A percentile compares a stretch with the other conserved stretches of the same genome.
Conservation (phyloP, 2,888 invertebrate genomes). For the Watsonalla binaria region DNA sequence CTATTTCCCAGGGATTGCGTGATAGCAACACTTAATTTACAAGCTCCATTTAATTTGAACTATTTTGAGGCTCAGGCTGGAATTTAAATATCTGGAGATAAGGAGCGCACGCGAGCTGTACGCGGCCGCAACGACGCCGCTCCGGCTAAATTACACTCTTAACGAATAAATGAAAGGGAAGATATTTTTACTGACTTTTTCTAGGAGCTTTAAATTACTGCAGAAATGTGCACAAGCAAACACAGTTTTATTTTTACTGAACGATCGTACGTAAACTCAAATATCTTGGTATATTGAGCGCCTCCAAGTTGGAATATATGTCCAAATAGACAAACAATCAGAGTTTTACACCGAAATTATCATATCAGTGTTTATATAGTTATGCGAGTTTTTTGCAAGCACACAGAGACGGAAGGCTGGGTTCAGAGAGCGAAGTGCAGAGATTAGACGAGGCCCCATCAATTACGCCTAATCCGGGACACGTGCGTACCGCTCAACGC, state of each 20-base stretch:
- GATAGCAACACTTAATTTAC: conserved; percentile 77
- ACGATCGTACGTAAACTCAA: too few species aligned
- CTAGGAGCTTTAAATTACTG: conserved; percentile 14
- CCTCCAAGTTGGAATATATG: not conserved
- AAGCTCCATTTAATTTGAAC: conserved; percentile 70
- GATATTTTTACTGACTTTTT: conserved; percentile 31
- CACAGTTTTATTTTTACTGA: not conserved
- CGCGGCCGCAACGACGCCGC: conserved; percentile 36
- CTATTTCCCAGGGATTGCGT: conserved; percentile 73
- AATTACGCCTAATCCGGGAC: conserved; percentile 71
- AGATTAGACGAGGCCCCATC: conserved; percentile 72
- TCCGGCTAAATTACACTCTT: conserved; percentile 57
- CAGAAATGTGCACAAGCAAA: not conserved
- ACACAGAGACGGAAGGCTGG: conserved; percentile 13
- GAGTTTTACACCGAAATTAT: not conserved
- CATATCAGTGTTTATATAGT: not conserved
- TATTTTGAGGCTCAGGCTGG: conserved; percentile 63
- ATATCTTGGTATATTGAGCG: not conserved
- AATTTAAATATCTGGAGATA: conserved; percentile 73
- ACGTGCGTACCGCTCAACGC: conserved; percentile 63
- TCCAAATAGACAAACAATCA: not conserved
- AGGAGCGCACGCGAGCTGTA: conserved; percentile 70
- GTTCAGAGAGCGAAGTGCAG: conserved; percentile 59
- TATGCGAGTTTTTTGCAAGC: not conserved
- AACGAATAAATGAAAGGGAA: conserved; percentile 52